Evolutionary conservation across 2,113 vertebrate species (phyloP), one percentile per base, ranked within the genome.

Genomic region (Gambusia affinis): DNA sequence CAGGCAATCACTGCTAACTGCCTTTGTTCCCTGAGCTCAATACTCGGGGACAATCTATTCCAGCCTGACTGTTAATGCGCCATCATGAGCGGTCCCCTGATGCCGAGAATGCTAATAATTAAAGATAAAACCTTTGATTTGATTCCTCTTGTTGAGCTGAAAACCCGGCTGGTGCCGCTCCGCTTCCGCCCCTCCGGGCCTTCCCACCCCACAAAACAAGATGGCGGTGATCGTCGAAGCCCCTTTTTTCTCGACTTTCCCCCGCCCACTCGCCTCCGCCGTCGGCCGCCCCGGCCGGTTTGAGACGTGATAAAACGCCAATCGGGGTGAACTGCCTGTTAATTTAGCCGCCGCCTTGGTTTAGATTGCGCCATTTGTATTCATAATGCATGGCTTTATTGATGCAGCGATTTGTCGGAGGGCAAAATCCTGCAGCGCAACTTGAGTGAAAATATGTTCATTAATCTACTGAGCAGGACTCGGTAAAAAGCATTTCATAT

Each of bases 1-100:
- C 91, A 94, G 92, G 91, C 94, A 94, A 95, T 95, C 92, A 94
- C 93, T 87, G 90, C 89, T 93, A 94, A 95, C 90, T 92, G 93
- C 93, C 90, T 95, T 93, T 94, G 91, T 93, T 91, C 88, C 87
- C 85, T 19, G 60, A 80, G 84, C 86, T 92, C 92, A 86, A 93
- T 94, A 93, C 78, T 85, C 75, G 80, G 84, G 89, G 85, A 93
- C 91, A 95, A 93, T 93, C 92, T 91, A 91, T 92, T 89, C 87
- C 88, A 88, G 87, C 82, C 66, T 73, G 77, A 74, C 91, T 90
- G 91, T 92, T 94, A 93, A 94, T 93, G 90, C 90, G 84, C 75
- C 89, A 80, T 93, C 86, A 85, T 76, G 87, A 93, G 75, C 79
- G 72, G 76, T 87, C 87, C 87, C 87, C 82, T 85, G 88, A 89